A percentile compares a stretch with the other conserved stretches of the same genome.
Evolutionary conservation across 2,797 vertebrate species (phyloP).

Genomic region (Premnoplex brunnescens): DNA sequence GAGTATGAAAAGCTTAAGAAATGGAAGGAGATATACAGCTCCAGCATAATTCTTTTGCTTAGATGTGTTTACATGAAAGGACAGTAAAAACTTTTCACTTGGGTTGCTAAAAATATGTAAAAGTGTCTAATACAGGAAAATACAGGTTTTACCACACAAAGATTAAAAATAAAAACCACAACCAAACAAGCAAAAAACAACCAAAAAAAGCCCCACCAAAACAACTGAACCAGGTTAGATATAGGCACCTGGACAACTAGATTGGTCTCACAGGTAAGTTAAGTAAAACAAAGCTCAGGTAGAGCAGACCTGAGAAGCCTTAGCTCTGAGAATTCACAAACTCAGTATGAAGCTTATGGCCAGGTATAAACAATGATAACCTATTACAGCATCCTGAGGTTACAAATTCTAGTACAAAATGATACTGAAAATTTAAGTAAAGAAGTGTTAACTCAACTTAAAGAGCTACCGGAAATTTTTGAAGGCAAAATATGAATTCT

Average conservation of each 20-base stretch:
- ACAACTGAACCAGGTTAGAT: fast-evolving
- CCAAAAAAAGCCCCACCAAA: neutral
- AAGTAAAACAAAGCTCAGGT: neutral
- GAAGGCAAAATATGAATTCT: neutral
- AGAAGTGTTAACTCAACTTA: neutral
- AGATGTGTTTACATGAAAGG: neutral
- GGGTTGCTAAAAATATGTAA: neutral
- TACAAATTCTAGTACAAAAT: neutral
- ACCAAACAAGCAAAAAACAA: neutral
- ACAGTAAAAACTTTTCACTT: neutral
- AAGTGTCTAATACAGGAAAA: neutral
- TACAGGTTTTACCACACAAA: neutral
- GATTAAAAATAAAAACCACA: neutral
- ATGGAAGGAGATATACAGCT: neutral
- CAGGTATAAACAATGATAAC: neutral
- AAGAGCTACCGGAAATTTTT: neutral
- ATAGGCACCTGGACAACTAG: neutral
- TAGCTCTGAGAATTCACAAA: neutral
- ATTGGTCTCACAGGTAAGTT: neutral
- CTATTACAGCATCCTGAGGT: no score
- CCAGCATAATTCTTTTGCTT: fast-evolving
- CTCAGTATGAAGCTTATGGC: neutral
- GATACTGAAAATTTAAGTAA: neutral
- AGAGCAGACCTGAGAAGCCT: neutral
- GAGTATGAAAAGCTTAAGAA: neutral